Evolutionary conservation across 2,113 vertebrate genomes (phyloP), one percentile per base, ranked within the genome.

Genomic region (Hemichromis elongatus): DNA sequence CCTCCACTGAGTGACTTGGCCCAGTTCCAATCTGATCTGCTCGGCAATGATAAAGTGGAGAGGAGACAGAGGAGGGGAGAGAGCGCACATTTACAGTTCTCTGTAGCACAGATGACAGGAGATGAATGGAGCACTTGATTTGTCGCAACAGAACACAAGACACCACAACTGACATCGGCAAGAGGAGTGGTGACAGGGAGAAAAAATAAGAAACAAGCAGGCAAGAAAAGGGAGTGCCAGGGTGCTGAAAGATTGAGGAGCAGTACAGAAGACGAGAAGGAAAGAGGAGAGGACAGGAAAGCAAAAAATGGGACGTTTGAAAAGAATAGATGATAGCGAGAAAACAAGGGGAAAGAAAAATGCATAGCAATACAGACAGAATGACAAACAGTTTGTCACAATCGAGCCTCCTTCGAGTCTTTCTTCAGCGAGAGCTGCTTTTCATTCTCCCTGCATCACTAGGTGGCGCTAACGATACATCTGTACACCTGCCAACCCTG

Each of bases 391-490:
- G 80, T 82, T 70, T 81, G 79, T 89, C 84, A 82, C 80, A 89
- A 88, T 84, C 24, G 61, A 82, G 21, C 68, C 66, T 55, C 45
- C 83, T 86, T 86, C 26, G 14, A 50, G 68, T 75, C 52, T 70
- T 7, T 57, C 19, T 79, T 80, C 5, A 37, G 19, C 4, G 30
- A 19, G 73, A 78, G 54, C 14, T 28, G 28, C 33, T 21, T 50
- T 45, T 82, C 47, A 73, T 33, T 85, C 68, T 21, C 14, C 68
- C 33, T 47, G 47, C 37, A 77, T 94, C 96, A 93, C 94, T 94
- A 95, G 95, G 95, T 94, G 95, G 94, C 94, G 94, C 95, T 95
- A 92, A 93, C 37, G 89, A 93, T 89, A 90, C 94, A 93, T 94
- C 91, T 92, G 91, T 81, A 92, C 84, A 78, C 79, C 85, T 89